These are phyloP conservation scores for Enteromius trimaculatus DNA, from an alignment of 2,797 vertebrate species.

Conservation along the genomic window DNA sequence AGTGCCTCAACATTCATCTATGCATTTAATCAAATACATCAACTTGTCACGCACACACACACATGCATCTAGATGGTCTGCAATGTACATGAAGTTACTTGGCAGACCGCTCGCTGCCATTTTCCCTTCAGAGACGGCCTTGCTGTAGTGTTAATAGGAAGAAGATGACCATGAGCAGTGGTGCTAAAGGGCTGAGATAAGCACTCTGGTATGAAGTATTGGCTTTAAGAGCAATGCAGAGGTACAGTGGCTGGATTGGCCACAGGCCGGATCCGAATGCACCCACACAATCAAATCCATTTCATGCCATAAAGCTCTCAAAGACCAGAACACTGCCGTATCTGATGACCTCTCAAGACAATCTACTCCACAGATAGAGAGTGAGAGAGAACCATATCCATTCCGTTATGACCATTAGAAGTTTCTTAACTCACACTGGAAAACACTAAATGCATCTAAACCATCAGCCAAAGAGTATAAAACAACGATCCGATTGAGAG, in stretches of 20 bases:
- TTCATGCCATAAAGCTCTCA: conserved; percentile 63
- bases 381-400: conserved; percentile 52
- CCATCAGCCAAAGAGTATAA: conserved; percentile 12
- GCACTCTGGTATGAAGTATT: conserved; percentile 54
- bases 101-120: conserved; percentile 6
- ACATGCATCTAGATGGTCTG: conserved; percentile 17
- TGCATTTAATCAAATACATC: conserved; percentile 25
- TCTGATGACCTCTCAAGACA: conserved; percentile 60
- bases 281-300: conserved; percentile 62
- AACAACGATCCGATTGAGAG: background rate
- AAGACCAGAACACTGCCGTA: conserved; percentile 59
- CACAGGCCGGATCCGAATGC: conserved; percentile 46
- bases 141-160: conserved; percentile 50
- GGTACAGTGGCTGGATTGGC: conserved; percentile 43
- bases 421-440: conserved; percentile 53
- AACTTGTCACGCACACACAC: conserved; percentile 11
- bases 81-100: background rate
- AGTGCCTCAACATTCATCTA: conserved; percentile 16
- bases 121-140: conserved; percentile 29
- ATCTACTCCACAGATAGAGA: conserved; percentile 51
- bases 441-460: conserved; percentile 18
- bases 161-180: conserved; percentile 51
- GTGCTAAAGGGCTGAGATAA: conserved; percentile 58
- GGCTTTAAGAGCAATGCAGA: conserved; percentile 44
- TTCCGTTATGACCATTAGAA: conserved; percentile 58